Evolutionary conservation across 53 echinoderm and acorn worm genomes (phyloP).

Genomic region (Echinarachnius parma): DNA sequence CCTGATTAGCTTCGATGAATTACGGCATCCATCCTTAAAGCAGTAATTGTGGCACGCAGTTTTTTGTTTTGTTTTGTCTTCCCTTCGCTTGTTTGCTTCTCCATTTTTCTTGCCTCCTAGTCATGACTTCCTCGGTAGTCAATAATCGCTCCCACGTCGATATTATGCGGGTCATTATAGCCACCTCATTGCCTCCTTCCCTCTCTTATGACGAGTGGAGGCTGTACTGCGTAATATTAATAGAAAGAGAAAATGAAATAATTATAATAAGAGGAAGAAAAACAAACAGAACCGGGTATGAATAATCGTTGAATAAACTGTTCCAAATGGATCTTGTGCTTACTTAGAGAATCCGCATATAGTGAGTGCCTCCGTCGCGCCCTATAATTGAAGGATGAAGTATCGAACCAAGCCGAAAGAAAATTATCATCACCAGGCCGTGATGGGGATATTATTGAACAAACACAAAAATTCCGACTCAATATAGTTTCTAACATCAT

Average conservation of each 20-base stretch:
- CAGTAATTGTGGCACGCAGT: constrained; percentile 25
- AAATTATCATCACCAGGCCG: too few species aligned
- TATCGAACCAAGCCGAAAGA: too few species aligned
- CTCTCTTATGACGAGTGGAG: background rate
- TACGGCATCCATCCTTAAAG: constrained; percentile 10
- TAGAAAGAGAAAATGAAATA: too few species aligned
- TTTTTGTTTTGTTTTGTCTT: constrained; percentile 1
- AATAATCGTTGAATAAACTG: background rate
- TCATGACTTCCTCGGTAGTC: background rate
- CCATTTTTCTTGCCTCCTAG: background rate
- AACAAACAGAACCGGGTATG: background rate
- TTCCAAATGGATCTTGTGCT: too few species aligned
- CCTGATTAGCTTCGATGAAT: constrained; percentile 16
- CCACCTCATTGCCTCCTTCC: background rate
- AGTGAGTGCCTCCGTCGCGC: too few species aligned
- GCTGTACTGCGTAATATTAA: background rate
- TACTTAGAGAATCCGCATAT: too few species aligned
- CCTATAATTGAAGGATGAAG: too few species aligned
- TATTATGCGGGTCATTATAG: constrained; percentile 5
- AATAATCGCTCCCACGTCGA: background rate
- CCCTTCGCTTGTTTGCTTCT: background rate
- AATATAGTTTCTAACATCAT: too few species aligned
- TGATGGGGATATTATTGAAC: too few species aligned
- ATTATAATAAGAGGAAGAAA: too few species aligned
- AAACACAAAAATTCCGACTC: too few species aligned